These are phyloP conservation scores for Phyllotreta cruciferae DNA, from an alignment of 2,888 invertebrate genomes.

Conservation along the genomic window DNA sequence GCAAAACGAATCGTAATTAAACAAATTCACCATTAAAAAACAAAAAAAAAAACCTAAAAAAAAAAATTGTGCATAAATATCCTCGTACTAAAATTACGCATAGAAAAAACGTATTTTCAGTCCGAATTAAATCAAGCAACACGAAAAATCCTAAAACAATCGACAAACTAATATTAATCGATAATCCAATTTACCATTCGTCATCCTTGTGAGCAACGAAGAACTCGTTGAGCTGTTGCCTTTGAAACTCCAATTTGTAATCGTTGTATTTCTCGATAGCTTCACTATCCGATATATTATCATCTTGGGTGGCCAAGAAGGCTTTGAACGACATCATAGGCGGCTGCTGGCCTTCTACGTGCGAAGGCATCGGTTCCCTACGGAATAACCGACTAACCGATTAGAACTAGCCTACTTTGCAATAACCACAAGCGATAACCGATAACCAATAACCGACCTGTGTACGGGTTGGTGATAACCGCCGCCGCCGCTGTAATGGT, in stretches of 20 bases:
- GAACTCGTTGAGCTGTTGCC: constrained; percentile 97
- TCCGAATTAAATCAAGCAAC: background rate
- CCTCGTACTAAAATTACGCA: background rate
- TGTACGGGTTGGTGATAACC: constrained; percentile 57
- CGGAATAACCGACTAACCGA: constrained; percentile 50
- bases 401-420: background rate
- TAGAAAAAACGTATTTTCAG: background rate
- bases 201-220: constrained; percentile 99
- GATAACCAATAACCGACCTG: constrained; percentile 58
- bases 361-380: constrained; percentile 64
- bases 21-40: no score
- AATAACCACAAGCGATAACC: background rate
- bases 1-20: no score
- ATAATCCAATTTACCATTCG: constrained; percentile 84
- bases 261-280: constrained; percentile 97
- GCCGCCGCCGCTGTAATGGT: constrained; percentile 52
- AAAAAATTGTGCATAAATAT: constrained; percentile 1
- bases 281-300: constrained; percentile 96
- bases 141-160: background rate
- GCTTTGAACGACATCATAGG: constrained; percentile 98
- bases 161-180: background rate
- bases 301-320: constrained; percentile 95
- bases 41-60: no score
- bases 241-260: constrained; percentile 95
- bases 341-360: constrained; percentile 74